These are phyloP conservation scores for Oreochromis grahami DNA, from an alignment of 2,797 vertebrate species.

Conservation along the genomic window DNA sequence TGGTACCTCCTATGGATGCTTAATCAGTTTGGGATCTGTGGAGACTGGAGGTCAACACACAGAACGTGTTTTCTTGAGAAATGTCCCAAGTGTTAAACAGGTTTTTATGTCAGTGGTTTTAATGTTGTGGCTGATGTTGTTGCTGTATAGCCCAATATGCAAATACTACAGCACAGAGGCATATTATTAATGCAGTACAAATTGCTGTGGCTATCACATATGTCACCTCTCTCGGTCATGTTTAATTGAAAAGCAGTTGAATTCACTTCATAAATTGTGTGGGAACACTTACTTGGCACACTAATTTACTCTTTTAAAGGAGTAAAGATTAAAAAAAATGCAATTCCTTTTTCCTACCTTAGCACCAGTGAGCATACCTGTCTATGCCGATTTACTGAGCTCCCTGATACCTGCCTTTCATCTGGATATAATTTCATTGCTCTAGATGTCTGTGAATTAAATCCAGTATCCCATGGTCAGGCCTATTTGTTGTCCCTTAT, in stretches of 20 bases:
- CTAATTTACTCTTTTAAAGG: neutral
- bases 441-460: slow-evolving; percentile 37
- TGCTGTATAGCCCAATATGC: neutral
- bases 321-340: neutral
- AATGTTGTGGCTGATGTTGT: neutral
- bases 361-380: neutral
- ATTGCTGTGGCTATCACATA: neutral
- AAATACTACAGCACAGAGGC: neutral
- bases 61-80: neutral
- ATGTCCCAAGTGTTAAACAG: neutral
- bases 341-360: neutral
- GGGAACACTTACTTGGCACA: neutral
- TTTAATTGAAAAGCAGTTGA: neutral
- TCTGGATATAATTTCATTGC: slow-evolving; percentile 38
- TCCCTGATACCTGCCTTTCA: slow-evolving; percentile 20
- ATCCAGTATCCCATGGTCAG: slow-evolving; percentile 29
- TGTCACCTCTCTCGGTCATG: neutral
- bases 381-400: neutral
- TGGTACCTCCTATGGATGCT: neutral
- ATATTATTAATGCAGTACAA: neutral
- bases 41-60: neutral
- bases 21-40: neutral
- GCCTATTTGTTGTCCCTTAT: slow-evolving; percentile 35
- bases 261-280: neutral
- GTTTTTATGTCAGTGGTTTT: neutral